phyloP scores from a whole-genome alignment of 1,140 invertebrate genomes.

The Trigoniulus corallinus region DNA sequence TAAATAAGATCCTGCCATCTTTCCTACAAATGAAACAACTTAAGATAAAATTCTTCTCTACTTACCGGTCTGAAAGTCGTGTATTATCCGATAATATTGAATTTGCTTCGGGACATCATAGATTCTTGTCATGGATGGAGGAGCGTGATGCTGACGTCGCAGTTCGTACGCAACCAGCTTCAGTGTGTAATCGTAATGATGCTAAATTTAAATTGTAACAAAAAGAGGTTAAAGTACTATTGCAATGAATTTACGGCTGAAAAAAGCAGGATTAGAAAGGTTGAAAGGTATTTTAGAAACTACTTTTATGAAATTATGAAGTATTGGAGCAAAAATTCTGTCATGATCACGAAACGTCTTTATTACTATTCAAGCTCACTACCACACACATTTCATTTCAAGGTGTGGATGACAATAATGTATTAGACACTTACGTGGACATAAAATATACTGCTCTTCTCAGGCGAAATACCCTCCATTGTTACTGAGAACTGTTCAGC shows the following conservation, averaged over 20 bases:
- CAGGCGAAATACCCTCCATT: not conserved
- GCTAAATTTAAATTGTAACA: not conserved
- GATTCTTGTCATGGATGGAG: conserved; percentile 1
- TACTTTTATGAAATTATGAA: not conserved
- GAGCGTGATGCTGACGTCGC: conserved; percentile 12
- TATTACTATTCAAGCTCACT: too few relatives aligned
- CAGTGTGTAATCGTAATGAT: conserved; percentile 15
- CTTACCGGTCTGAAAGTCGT: conserved; percentile 18
- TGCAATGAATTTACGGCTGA: too few relatives aligned
- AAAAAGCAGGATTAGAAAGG: too few relatives aligned
- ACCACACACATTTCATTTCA: not conserved
- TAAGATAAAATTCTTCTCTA: not conserved
- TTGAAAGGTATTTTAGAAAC: too few relatives aligned
- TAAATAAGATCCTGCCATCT: not conserved
- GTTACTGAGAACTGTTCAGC: not conserved
- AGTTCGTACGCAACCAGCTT: conserved; percentile 16
- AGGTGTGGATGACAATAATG: not conserved
- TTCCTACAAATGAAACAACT: not conserved
- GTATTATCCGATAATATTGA: conserved; percentile 15
- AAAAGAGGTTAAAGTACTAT: not conserved
- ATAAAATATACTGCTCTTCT: not conserved
- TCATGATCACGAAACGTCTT: too few relatives aligned
- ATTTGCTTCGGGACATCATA: not conserved
- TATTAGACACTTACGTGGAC: not conserved
- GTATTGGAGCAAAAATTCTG: too few relatives aligned